These are phyloP conservation scores for Pedetes capensis DNA, from an alignment of 2,113 vertebrate species.

Conservation along the genomic window DNA sequence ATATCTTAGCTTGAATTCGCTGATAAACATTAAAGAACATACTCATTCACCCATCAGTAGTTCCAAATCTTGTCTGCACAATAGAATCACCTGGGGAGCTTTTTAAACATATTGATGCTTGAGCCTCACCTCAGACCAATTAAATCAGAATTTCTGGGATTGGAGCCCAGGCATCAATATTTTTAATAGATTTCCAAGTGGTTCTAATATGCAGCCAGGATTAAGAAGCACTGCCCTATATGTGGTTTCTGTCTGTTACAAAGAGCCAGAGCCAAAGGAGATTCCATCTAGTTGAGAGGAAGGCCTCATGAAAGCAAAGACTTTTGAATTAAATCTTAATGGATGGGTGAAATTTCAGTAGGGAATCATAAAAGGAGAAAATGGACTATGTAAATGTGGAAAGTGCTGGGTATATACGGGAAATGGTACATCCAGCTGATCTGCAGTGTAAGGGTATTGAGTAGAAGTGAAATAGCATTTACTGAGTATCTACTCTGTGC, in stretches of 20 bases:
- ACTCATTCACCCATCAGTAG: constrained; percentile 46
- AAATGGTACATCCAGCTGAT: neutral
- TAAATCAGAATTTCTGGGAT: constrained; percentile 74
- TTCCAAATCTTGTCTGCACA: constrained; percentile 64
- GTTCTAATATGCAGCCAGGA: constrained; percentile 67
- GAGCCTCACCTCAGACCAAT: constrained; percentile 70
- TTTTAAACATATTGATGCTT: constrained; percentile 69
- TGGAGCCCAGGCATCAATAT: constrained; percentile 69
- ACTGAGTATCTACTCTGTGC: neutral
- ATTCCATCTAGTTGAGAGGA: constrained; percentile 39
- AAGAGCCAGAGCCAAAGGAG: constrained; percentile 33
- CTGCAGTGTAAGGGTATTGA: neutral
- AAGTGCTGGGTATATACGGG: neutral
- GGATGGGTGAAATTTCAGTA: neutral
- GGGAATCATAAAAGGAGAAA: constrained; percentile 1
- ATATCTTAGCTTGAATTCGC: constrained; percentile 61
- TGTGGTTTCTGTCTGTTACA: constrained; percentile 55
- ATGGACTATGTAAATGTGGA: neutral
- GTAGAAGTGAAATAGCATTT: neutral
- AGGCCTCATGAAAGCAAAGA: neutral
- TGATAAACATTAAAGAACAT: constrained; percentile 68
- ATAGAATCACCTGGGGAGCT: constrained; percentile 60
- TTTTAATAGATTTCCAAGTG: constrained; percentile 74
- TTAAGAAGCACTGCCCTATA: constrained; percentile 47
- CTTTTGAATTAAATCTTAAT: constrained; percentile 56